Base-by-base conservation (phyloP, 2,888 invertebrate genomes). In the Tortricodes alternella region DNA sequence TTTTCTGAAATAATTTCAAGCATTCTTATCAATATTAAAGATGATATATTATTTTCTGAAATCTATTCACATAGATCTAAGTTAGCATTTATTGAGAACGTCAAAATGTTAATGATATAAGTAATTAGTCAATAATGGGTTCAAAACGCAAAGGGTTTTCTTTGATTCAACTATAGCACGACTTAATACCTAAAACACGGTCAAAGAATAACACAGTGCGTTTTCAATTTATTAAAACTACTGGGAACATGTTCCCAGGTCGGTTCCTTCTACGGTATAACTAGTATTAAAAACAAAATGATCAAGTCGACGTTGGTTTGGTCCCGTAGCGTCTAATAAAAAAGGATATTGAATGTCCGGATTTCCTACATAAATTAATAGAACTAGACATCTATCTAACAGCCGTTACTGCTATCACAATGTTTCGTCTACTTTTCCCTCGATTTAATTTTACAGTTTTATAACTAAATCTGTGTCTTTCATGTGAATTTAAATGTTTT, bases 371-470 rank as follows among this genome's bases (percentile, higher is more conserved):
- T 51, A 51, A 62, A 61, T 62, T 62, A 58, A 51, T 67, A 57
- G 64, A 55, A 60, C 46, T 52, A 18, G 41, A 35, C 52, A n/a
- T 44, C 79, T 89, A 90, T 88, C 89, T 90, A 18, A 89, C 84
- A 46, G 89, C 89, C 23, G 89, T 84, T 7, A 89, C 89, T 1
- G 89, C 89, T 6, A 89, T 85, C 27, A 90, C 87, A 35, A 90
- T 71, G 44, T 88, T 89, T 66, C 85, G 77, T 76, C 84, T 87
- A 60, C 76, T 84, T 64, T 90, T 89, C 64, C 80, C 80, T 66
- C 78, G 85, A 72, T 79, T 88, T 56, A 89, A 73, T 68, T 84
- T 89, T 8, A 89, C 82, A 65, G 83, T 82, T 71, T 74, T 88
- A 71, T 89, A 89, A 61, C 71, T 85, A 74, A 89, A 89, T 62